Evolutionary conservation across 2,888 invertebrate genomes (phyloP).

Genomic region (Agapostemon virescens): DNA sequence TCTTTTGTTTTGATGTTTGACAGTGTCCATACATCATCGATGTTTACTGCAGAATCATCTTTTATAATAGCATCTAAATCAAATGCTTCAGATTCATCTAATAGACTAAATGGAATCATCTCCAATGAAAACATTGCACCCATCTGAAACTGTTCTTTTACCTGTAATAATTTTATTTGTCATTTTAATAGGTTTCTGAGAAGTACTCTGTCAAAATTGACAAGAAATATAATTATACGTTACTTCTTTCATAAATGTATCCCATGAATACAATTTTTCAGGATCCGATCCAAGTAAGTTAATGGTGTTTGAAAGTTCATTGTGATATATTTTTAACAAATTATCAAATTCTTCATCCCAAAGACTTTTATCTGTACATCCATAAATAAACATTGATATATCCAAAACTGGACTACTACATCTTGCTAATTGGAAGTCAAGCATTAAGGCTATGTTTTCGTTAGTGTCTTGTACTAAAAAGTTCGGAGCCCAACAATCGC

Average conservation of each 20-base stretch:
- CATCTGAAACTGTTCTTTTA: conserved; percentile 83
- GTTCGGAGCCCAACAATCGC: conserved; percentile 90
- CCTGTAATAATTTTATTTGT: conserved; percentile 59
- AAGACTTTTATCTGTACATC: conserved; percentile 84
- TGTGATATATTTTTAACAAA: conserved; percentile 84
- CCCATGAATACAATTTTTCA: conserved; percentile 82
- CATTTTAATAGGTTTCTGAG: not conserved
- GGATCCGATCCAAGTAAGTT: conserved; percentile 84
- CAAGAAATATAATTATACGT: conserved; percentile 14
- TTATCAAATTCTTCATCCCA: conserved; percentile 83
- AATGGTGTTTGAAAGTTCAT: conserved; percentile 82
- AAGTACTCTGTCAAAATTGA: conserved; percentile 3
- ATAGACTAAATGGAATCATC: conserved; percentile 82
- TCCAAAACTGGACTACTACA: conserved; percentile 84
- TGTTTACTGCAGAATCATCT: conserved; percentile 82
- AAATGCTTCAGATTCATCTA: conserved; percentile 83
- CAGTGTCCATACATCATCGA: conserved; percentile 86
- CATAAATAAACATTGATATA: conserved; percentile 83
- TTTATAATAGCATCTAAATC: conserved; percentile 82
- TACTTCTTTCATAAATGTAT: conserved; percentile 82
- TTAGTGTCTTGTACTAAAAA: conserved; percentile 83
- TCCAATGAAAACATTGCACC: conserved; percentile 84
- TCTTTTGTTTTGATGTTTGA: conserved; percentile 83
- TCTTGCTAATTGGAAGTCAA: conserved; percentile 87
- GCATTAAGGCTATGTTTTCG: conserved; percentile 81